These are phyloP conservation scores for Ladona fulva DNA, from an alignment of 1,140 invertebrate genomes.

Conservation along the genomic window DNA sequence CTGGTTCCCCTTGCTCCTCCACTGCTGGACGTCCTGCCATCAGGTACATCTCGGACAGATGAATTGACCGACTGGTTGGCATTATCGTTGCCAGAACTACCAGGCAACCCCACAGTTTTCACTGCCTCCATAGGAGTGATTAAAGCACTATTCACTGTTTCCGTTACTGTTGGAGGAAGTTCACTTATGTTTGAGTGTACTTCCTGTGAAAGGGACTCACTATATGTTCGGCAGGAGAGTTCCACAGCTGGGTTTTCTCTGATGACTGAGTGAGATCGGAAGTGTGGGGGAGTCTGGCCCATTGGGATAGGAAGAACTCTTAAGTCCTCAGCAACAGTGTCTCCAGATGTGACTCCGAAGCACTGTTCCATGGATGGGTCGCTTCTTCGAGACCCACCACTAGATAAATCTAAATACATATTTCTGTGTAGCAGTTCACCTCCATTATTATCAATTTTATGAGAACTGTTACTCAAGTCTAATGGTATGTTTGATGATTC, in stretches of 20 bases:
- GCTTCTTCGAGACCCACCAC: background rate
- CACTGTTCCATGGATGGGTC: background rate
- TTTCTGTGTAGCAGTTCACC: background rate
- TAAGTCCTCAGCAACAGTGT: background rate
- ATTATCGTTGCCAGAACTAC: background rate
- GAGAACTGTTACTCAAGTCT: background rate
- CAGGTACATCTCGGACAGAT: background rate
- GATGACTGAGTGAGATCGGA: background rate
- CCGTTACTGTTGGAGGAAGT: background rate
- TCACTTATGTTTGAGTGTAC: background rate
- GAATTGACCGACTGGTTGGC: background rate
- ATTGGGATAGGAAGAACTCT: background rate
- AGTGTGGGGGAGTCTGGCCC: background rate
- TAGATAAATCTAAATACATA: background rate
- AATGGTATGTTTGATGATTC: background rate
- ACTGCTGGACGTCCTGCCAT: background rate
- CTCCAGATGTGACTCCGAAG: no score
- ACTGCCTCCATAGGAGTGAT: background rate
- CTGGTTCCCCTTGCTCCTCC: background rate
- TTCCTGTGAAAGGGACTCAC: background rate
- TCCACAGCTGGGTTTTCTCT: background rate
- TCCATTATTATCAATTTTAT: background rate
- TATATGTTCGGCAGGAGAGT: background rate
- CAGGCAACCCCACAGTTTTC: background rate
- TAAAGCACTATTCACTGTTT: background rate